These are phyloP conservation scores for Hypsopygia costalis DNA, from an alignment of 2,888 invertebrate species.

Conservation along the genomic window DNA sequence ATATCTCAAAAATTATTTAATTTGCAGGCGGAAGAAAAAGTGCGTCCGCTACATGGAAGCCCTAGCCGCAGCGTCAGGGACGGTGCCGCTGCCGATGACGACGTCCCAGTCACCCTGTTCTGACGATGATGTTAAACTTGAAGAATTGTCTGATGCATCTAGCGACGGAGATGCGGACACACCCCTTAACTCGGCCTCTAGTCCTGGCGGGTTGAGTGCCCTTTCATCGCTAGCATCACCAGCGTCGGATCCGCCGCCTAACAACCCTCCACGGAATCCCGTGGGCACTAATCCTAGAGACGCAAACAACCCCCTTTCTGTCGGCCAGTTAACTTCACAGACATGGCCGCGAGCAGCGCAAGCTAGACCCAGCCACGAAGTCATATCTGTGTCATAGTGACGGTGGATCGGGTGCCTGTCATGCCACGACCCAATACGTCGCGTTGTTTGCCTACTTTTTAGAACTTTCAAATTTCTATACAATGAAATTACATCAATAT, in stretches of 20 bases:
- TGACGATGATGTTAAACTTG: slow-evolving; percentile 85
- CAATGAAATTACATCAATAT: no score
- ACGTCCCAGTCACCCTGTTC: slow-evolving; percentile 91
- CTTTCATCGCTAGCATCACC: slow-evolving; percentile 86
- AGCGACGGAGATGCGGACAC: slow-evolving; percentile 79
- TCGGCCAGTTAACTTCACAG: slow-evolving; percentile 92
- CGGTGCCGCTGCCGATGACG: slow-evolving; percentile 87
- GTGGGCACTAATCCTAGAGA: slow-evolving; percentile 95
- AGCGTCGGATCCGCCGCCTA: slow-evolving; percentile 83
- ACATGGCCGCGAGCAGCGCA: slow-evolving; percentile 66
- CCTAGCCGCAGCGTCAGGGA: slow-evolving; percentile 83
- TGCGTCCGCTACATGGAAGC: slow-evolving; percentile 97
- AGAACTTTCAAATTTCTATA: no score
- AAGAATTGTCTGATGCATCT: slow-evolving; percentile 84
- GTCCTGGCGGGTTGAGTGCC: slow-evolving; percentile 73
- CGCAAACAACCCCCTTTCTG: slow-evolving; percentile 94
- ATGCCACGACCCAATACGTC: slow-evolving; percentile 16
- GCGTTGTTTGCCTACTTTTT: neutral
- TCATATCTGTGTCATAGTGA: slow-evolving; percentile 75
- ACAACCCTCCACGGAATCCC: slow-evolving; percentile 83
- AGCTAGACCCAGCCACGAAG: slow-evolving; percentile 61
- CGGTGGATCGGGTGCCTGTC: slow-evolving; percentile 30
- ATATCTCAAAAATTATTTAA: slow-evolving; percentile 8
- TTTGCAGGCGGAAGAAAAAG: slow-evolving; percentile 96
- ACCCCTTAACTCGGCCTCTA: slow-evolving; percentile 67